Conservation (phyloP, 1,140 invertebrate genomes). For the Nylanderia fulva region DNA sequence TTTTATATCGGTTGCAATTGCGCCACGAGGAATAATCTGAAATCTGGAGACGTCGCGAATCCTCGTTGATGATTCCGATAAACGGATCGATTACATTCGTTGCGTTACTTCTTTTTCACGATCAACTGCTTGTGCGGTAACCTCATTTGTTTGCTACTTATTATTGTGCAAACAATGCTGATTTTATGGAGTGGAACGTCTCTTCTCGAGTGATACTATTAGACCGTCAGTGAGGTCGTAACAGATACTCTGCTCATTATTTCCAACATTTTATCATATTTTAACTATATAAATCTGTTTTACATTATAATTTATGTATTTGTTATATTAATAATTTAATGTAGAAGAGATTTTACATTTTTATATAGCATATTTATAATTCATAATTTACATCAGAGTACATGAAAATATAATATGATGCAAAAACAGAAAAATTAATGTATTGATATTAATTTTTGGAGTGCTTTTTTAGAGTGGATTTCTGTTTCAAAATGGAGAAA, state of each 20-base stretch:
- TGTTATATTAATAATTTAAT: background rate
- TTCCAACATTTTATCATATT: background rate
- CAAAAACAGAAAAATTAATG: background rate
- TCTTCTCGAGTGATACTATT: constrained; percentile 1
- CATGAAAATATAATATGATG: background rate
- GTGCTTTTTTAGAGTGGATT: background rate
- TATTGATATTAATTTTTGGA: constrained; percentile 8
- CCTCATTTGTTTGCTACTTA: constrained; percentile 3
- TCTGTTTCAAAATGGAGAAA: background rate
- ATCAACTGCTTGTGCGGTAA: background rate
- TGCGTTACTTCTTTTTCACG: background rate
- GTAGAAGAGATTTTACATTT: background rate
- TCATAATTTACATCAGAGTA: background rate
- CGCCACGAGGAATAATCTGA: background rate
- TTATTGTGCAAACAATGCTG: constrained; percentile 14
- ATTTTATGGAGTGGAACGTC: constrained; percentile 4
- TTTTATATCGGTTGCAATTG: constrained; percentile 2
- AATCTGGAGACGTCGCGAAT: background rate
- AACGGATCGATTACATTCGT: constrained; percentile 14
- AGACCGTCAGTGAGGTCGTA: background rate
- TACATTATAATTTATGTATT: background rate
- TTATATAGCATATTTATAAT: background rate
- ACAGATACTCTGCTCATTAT: background rate
- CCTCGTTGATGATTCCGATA: background rate
- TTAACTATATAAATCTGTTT: no score